A percentile compares a stretch with the other conserved stretches of the same genome.
Conservation (phyloP, 2,797 vertebrate species). For the Buphagus erythrorhynchus region DNA sequence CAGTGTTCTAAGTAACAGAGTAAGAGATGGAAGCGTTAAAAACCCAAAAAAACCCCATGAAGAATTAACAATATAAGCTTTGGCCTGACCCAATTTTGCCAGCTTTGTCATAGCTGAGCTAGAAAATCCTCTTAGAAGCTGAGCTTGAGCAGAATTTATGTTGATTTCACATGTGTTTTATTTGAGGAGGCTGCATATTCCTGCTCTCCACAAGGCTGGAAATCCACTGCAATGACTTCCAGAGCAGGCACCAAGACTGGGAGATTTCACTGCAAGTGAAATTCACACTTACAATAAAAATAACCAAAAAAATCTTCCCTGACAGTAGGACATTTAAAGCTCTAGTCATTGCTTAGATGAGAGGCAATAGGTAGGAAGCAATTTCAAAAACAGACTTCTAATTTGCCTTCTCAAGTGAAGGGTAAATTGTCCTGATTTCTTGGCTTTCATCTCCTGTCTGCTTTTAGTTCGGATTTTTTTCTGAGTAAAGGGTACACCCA, state of each 20-base stretch:
- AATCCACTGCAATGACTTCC: neutral
- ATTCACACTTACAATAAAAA: neutral
- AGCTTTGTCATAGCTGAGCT: neutral
- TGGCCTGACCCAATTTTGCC: neutral
- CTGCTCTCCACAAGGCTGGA: neutral
- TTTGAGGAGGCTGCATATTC: neutral
- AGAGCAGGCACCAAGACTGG: neutral
- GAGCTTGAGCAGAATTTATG: neutral
- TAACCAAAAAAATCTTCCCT: neutral
- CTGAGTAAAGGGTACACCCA: neutral
- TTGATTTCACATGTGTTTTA: neutral
- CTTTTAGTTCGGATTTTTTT: neutral
- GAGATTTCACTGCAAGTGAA: neutral
- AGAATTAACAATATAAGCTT: neutral
- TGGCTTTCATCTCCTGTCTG: neutral
- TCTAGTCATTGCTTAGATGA: neutral
- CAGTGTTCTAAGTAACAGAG: neutral
- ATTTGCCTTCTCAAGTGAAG: neutral
- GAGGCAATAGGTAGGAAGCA: neutral
- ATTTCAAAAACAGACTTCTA: neutral
- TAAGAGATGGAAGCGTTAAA: neutral
- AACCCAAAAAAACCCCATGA: fast-evolving
- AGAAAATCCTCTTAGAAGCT: neutral
- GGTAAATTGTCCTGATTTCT: neutral
- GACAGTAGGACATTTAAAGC: neutral